A percentile compares a stretch with the other conserved stretches of the same genome.
phyloP scores from a whole-genome alignment of 2,888 invertebrate genomes.

The Lobophora halterata region DNA sequence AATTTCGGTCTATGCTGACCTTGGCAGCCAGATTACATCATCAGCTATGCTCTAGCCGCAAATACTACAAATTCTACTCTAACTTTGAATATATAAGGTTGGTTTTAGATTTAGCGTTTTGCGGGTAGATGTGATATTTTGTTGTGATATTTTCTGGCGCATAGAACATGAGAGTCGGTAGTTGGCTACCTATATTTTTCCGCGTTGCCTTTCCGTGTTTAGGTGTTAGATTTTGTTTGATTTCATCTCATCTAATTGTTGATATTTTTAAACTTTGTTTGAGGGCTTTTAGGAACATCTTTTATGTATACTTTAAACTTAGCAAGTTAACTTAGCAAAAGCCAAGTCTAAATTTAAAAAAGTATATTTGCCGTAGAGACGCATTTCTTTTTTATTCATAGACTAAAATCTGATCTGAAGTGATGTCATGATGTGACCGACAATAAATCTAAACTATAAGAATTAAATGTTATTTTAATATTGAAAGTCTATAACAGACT shows the following conservation, averaged over 20 bases:
- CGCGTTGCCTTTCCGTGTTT: slow-evolving; percentile 69
- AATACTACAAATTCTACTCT: slow-evolving; percentile 29
- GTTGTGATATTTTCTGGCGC: slow-evolving; percentile 44
- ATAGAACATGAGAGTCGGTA: slow-evolving; percentile 42
- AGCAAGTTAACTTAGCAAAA: too few species aligned
- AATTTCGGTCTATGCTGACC: slow-evolving; percentile 79
- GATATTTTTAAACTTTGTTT: slow-evolving; percentile 1
- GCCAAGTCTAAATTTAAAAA: too few species aligned
- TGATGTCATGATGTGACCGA: too few species aligned
- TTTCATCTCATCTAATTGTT: neutral
- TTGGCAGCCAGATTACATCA: slow-evolving; percentile 76
- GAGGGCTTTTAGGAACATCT: too few species aligned
- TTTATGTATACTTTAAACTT: too few species aligned
- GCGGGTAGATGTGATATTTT: slow-evolving; percentile 28
- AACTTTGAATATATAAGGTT: slow-evolving; percentile 1
- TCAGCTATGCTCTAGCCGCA: slow-evolving; percentile 47
- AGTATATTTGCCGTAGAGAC: too few species aligned
- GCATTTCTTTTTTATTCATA: too few species aligned
- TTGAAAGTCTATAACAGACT: too few species aligned
- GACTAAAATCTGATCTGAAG: too few species aligned
- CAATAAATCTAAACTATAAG: too few species aligned
- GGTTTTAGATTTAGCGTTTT: slow-evolving; percentile 15
- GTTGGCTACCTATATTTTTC: slow-evolving; percentile 73
- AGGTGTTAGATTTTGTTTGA: slow-evolving; percentile 30
- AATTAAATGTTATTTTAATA: too few species aligned